A percentile compares a stretch with the other conserved stretches of the same genome.
These are phyloP conservation scores for Hyles lineata DNA, from an alignment of 2,888 invertebrate species.

Conservation along the genomic window DNA sequence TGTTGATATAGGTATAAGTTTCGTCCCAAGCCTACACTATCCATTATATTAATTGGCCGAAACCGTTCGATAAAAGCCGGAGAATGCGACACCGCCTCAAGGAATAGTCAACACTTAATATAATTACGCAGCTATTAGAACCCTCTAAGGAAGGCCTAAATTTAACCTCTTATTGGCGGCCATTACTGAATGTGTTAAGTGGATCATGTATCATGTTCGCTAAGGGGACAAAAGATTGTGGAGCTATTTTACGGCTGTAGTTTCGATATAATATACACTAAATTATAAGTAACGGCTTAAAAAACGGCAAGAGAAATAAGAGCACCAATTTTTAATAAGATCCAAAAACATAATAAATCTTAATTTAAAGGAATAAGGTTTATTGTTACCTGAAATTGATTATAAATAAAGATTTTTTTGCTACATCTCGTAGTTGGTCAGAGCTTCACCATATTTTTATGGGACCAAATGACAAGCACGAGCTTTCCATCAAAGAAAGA, in stretches of 20 bases:
- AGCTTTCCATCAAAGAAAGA: no score
- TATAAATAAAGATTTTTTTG: no score
- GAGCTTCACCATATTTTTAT: no score
- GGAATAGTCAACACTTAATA: constrained; percentile 12
- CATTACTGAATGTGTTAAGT: not conserved
- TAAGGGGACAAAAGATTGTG: not conserved
- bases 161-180: constrained; percentile 8
- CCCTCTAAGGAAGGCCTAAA: not conserved
- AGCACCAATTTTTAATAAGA: no score
- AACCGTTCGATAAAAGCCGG: not conserved
- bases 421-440: no score
- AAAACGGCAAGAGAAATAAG: no score
- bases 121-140: constrained; percentile 10
- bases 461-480: no score
- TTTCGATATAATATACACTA: not conserved
- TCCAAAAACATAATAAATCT: no score
- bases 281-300: no score
- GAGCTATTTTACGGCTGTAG: not conserved
- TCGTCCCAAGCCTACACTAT: not conserved
- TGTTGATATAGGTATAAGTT: no score
- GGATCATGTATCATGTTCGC: constrained; percentile 7
- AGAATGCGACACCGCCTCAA: not conserved
- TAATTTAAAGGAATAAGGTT: not conserved
- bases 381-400: not conserved
- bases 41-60: not conserved